These are phyloP conservation scores for Castor canadensis DNA, from an alignment of 2,113 vertebrate genomes.

Conservation along the genomic window DNA sequence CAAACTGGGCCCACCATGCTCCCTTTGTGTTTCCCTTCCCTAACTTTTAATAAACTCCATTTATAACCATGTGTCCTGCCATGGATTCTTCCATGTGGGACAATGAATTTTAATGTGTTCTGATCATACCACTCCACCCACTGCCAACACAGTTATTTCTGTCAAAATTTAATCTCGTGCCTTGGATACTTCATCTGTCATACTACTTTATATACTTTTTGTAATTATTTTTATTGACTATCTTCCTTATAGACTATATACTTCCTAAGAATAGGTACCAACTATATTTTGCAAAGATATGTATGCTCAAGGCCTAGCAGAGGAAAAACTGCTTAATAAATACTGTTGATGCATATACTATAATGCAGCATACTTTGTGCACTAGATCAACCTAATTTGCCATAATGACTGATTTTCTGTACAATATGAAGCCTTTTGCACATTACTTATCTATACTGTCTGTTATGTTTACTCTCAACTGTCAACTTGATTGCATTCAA, in stretches of 20 bases:
- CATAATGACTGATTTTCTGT: not conserved
- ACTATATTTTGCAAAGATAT: not conserved
- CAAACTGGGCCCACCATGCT: no score
- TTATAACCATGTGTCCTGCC: no score
- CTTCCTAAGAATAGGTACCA: not conserved
- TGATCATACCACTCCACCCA: no score
- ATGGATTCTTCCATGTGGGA: no score
- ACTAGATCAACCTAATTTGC: not conserved
- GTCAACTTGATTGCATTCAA: not conserved
- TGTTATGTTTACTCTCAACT: not conserved
- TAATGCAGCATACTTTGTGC: not conserved
- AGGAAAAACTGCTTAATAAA: not conserved
- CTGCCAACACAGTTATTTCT: no score
- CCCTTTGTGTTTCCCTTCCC: no score
- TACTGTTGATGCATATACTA: not conserved
- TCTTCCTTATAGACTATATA: not conserved
- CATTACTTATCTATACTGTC: not conserved
- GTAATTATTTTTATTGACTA: not conserved
- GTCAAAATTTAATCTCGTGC: not conserved
- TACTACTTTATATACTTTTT: not conserved
- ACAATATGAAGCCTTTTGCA: not conserved
- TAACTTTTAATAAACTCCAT: no score
- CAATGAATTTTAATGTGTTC: no score
- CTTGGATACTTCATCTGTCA: not conserved
- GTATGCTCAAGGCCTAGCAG: not conserved